Conservation (phyloP, 1,140 invertebrate species). For the Temnothorax curvispinosus region DNA sequence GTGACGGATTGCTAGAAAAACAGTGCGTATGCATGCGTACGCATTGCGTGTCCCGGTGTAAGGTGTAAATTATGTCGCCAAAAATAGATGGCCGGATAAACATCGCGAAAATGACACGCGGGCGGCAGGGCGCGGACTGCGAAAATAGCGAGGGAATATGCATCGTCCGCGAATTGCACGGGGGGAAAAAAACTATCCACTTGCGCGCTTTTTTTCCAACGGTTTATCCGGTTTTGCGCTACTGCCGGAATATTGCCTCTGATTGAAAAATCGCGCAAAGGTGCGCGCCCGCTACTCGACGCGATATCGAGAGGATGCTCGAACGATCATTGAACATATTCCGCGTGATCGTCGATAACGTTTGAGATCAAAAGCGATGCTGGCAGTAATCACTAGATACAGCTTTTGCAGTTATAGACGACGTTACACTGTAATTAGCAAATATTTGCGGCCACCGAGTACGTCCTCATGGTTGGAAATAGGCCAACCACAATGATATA, state of each 20-base stretch:
- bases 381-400: not conserved
- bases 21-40: conserved; percentile 45
- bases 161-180: not conserved
- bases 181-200: not conserved
- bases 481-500: not conserved
- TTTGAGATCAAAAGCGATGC: not conserved
- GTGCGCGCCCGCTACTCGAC: not conserved
- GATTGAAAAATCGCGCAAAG: conserved; percentile 22
- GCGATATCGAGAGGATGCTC: not conserved
- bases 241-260: not conserved
- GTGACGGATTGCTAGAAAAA: conserved; percentile 60
- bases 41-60: conserved; percentile 38
- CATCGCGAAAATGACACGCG: conserved; percentile 75
- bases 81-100: conserved; percentile 74
- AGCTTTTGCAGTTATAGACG: not conserved
- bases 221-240: not conserved
- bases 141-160: not conserved
- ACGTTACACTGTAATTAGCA: not conserved
- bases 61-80: conserved; percentile 65
- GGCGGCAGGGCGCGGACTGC: not conserved
- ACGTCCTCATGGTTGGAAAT: not conserved
- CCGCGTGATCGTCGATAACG: not conserved
- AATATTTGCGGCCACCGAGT: not conserved
- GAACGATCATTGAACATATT: not conserved
- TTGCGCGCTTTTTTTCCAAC: not conserved